Evolutionary conservation across 2,113 vertebrate species (phyloP).

Genomic region (Misgurnus anguillicaudatus): DNA sequence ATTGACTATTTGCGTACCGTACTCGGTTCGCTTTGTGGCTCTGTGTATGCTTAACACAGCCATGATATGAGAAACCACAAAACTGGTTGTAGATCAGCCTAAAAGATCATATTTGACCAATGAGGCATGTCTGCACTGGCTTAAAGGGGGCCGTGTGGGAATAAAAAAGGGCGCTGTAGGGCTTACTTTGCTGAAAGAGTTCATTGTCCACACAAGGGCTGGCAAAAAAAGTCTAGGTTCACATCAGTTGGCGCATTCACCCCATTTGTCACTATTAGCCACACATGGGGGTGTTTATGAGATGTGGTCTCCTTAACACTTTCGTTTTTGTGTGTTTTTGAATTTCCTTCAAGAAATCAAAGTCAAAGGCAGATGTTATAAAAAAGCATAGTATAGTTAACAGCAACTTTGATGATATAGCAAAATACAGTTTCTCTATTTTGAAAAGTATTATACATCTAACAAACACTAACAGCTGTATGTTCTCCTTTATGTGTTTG

Average conservation of each 20-base stretch:
- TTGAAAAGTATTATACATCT: slow-evolving; percentile 24
- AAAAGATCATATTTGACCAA: slow-evolving; percentile 28
- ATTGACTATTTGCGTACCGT: neutral
- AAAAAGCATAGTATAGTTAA: neutral
- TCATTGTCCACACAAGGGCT: slow-evolving; percentile 46
- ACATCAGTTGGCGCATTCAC: slow-evolving; percentile 44
- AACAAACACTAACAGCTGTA: slow-evolving; percentile 47
- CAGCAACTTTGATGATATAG: too few relatives aligned
- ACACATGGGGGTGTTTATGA: slow-evolving; percentile 34
- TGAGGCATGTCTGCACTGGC: slow-evolving; percentile 43
- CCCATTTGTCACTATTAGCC: slow-evolving; percentile 32
- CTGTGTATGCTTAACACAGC: neutral
- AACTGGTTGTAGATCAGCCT: slow-evolving; percentile 34
- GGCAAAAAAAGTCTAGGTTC: slow-evolving; percentile 49
- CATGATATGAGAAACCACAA: slow-evolving; percentile 22
- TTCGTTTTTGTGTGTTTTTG: slow-evolving; percentile 1
- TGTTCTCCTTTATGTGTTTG: slow-evolving; percentile 44
- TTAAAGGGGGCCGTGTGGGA: slow-evolving; percentile 33
- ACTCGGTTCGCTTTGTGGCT: neutral
- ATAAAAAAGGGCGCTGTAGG: slow-evolving; percentile 26
- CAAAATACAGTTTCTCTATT: neutral
- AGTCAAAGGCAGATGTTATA: neutral
- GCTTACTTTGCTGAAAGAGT: slow-evolving; percentile 39
- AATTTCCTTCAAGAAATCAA: neutral
- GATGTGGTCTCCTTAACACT: slow-evolving; percentile 50